Evolutionary conservation across 2,113 vertebrate species (phyloP).

Genomic region (Tupaia chinensis): DNA sequence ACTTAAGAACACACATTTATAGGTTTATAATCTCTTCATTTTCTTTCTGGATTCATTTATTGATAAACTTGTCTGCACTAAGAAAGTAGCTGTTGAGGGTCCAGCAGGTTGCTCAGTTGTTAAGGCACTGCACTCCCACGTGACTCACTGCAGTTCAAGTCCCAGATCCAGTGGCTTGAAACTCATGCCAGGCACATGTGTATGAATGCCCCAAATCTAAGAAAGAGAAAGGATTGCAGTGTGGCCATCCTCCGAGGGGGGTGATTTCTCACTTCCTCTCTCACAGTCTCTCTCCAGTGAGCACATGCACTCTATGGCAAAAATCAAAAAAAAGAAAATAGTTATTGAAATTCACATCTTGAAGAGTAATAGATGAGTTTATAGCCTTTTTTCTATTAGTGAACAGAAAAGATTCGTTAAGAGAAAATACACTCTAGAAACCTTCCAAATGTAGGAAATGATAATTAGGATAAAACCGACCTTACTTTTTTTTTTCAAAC

Average conservation of each 20-base stretch:
- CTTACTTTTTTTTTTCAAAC: neutral
- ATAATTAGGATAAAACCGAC: neutral
- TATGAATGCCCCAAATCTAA: too few relatives aligned
- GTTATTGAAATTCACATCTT: neutral
- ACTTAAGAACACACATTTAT: neutral
- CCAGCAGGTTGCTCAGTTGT: too few relatives aligned
- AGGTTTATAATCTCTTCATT: neutral
- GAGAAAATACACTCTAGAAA: neutral
- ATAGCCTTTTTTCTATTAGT: neutral
- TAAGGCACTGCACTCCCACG: too few relatives aligned
- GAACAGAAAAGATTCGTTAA: neutral
- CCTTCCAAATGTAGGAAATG: neutral
- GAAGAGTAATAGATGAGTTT: neutral
- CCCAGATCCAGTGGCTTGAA: too few relatives aligned
- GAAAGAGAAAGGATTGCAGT: too few relatives aligned
- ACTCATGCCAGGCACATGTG: too few relatives aligned
- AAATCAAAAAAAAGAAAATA: neutral
- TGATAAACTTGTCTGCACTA: neutral
- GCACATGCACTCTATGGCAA: too few relatives aligned
- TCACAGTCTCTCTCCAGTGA: too few relatives aligned
- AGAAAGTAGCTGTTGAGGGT: neutral
- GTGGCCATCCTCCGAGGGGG: too few relatives aligned
- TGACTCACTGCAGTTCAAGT: too few relatives aligned
- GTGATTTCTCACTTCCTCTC: too few relatives aligned
- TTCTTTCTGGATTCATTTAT: neutral